Evolutionary conservation across 2,888 invertebrate genomes (phyloP), one percentile per base, ranked within the genome.

Genomic region (Melinaea menophilus): DNA sequence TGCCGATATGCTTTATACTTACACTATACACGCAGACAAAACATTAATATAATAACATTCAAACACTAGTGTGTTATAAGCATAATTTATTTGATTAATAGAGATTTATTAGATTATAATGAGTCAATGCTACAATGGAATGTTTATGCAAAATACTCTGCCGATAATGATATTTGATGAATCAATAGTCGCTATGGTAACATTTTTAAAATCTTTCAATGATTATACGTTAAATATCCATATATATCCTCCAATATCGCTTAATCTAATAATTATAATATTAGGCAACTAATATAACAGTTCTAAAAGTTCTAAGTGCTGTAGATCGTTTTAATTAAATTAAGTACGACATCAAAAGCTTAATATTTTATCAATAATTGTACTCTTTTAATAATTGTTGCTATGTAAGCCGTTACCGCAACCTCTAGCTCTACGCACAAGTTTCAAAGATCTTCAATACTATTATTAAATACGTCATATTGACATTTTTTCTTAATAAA

Each of bases 401-500:
- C 47, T 51, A 56, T 62, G 64, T 47, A 65, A 67, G 67, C 59
- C 62, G 61, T 68, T 67, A 64, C 56, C 56, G 62, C 59, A 58
- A 62, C 65, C 55, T 56, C 81, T 77, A 79, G 69, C 79, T 80
- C 80, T 79, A 78, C 70, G 80, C n/a, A 82, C 79, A 84, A 82
- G 77, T 59, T 63, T 59, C 74, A 78, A 79, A 77, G 72, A 72
- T 76, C 74, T 72, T 79, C 82, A 82, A 82, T 82, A 82, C 78
- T 82, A 73, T 65, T 71, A 74, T 69, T 73, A 73, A 75, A 71
- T 71, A 71, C 70, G 76, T 79, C 73, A 81, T 79, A 83, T 82
- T 78, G 81, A 86, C 82, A 84, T 82, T 78, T 83, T 78, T 75
- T 84, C 86, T 86, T 85, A 68, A 73, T 69, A 72, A 79, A 72